phyloP scores from a whole-genome alignment of 2,888 invertebrate species.

The Cremastobaeus sp. region DNA sequence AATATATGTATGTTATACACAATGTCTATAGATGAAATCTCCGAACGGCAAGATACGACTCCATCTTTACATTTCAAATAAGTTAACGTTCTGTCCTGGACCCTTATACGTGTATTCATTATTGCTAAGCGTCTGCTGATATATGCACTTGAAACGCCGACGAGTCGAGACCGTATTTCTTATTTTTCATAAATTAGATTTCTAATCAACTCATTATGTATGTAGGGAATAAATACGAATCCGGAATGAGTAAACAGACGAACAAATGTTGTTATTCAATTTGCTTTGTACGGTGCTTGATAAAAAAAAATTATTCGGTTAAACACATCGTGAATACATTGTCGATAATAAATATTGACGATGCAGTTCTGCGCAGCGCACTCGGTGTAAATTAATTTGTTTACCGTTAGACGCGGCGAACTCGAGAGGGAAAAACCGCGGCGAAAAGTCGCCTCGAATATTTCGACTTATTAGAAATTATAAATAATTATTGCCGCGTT shows the following conservation, averaged over 20 bases:
- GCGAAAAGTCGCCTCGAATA: no score
- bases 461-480: slow-evolving; percentile 39
- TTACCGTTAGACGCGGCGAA: slow-evolving; percentile 15
- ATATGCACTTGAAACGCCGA: slow-evolving; percentile 68
- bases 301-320: neutral
- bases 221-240: slow-evolving; percentile 32
- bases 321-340: neutral
- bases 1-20: slow-evolving; percentile 72
- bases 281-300: neutral
- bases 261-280: slow-evolving; percentile 6
- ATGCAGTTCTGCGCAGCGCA: neutral
- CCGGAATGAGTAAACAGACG: slow-evolving; percentile 18
- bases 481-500: slow-evolving; percentile 52
- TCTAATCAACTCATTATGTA: slow-evolving; percentile 52
- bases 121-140: slow-evolving; percentile 72
- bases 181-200: slow-evolving; percentile 74
- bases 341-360: slow-evolving; percentile 2
- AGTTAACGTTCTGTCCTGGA: slow-evolving; percentile 69
- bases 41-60: slow-evolving; percentile 56
- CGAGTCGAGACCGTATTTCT: slow-evolving; percentile 69
- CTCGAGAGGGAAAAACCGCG: no score
- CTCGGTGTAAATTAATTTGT: slow-evolving; percentile 22
- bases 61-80: slow-evolving; percentile 76
- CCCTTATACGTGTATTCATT: slow-evolving; percentile 75
- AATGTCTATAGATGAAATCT: slow-evolving; percentile 64